Evolutionary conservation across 2,797 vertebrate genomes (phyloP), one percentile per base, ranked within the genome.

Genomic region (Manis pentadactyla): DNA sequence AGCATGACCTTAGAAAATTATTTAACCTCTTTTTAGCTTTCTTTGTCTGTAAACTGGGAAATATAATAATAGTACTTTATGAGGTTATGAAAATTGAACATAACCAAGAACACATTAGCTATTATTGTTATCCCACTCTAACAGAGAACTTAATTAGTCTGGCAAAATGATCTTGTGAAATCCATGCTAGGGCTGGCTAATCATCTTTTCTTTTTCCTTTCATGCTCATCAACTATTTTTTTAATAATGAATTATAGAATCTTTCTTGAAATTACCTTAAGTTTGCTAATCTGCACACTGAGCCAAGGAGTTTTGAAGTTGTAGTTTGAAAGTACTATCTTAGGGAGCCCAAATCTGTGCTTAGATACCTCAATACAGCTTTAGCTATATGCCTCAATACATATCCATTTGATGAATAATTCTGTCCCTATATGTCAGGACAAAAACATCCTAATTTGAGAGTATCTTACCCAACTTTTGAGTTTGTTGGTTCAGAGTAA

Each of bases 201-300:
- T 69, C 57, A 68, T 55, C 64, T 79, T 95, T 94, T 87, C 77
- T 77, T 53, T 68, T 93, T 93, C 75, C 25, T 90, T 78, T 64
- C 69, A 42, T 84, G 66, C 7, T 74, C 23, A 84, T 61, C 31
- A 93, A 90, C 21, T n/a, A 68, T 64, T 42, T 8, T 94, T 96
- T 89, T 29, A 93, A 88, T 87, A 97, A 93, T 85, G 34, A 91
- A 84, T 79, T 87, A 69, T 4, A 77, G 4, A 79, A 55, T 73
- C 63, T 78, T 93, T 74, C 69, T 39, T 89, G 63, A 95, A 96
- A 94, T 92, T 81, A 84, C 39, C 83, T 94, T 81, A 81, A 29
- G 5, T 69, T 78, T 86, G 25, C 37, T 93, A 91, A 92, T 82
- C 17, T 64, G 83, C 51, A 74, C 31, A 79, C 46, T 73, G 84